A percentile compares a stretch with the other conserved stretches of the same genome.
phyloP scores from a whole-genome alignment of 2,888 invertebrate genomes.

The Priocnemis perturbator region DNA sequence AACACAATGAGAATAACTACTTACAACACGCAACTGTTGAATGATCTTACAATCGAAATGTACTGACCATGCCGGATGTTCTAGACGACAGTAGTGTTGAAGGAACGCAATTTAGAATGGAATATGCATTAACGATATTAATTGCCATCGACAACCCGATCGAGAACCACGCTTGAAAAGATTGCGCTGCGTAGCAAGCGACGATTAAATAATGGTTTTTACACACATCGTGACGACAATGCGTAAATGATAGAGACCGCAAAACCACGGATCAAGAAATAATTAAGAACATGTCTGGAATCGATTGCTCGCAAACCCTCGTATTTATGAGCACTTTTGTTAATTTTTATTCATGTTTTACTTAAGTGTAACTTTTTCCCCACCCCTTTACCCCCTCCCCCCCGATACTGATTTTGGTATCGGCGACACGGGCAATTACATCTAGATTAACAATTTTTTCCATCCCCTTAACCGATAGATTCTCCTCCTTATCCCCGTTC shows the following conservation, averaged over 20 bases:
- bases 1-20: too few species aligned
- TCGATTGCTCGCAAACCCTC: conserved; percentile 70
- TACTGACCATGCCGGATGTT: background rate
- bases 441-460: conserved; percentile 60
- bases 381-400: conserved; percentile 54
- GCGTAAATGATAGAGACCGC: conserved; percentile 41
- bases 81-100: background rate
- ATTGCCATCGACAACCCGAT: conserved; percentile 28
- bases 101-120: conserved; percentile 8
- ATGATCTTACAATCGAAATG: background rate
- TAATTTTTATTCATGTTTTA: conserved; percentile 72
- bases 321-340: conserved; percentile 72
- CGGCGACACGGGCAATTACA: conserved; percentile 52
- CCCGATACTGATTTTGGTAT: conserved; percentile 41
- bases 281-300: conserved; percentile 40
- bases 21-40: background rate
- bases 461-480: conserved; percentile 31
- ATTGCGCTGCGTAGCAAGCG: conserved; percentile 10
- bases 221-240: conserved; percentile 29
- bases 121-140: conserved; percentile 12
- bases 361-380: conserved; percentile 63
- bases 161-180: conserved; percentile 13
- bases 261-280: conserved; percentile 24
- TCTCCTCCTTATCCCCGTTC: conserved; percentile 47
- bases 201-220: conserved; percentile 27